A percentile compares a stretch with the other conserved stretches of the same genome.
phyloP scores from a whole-genome alignment of 1,140 invertebrate species.

The Lordiphosa stackelbergi region DNA sequence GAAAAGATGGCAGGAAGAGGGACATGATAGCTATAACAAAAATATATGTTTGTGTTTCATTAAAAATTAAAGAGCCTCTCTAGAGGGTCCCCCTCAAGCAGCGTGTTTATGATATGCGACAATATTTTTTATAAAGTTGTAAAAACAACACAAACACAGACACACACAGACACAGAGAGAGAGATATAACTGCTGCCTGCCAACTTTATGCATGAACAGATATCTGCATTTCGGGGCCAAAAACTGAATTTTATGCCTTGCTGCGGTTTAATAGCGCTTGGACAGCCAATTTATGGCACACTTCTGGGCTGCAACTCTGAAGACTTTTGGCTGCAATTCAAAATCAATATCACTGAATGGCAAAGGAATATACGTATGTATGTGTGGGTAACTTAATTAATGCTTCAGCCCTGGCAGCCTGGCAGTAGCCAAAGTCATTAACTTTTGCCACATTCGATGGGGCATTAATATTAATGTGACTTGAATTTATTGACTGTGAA shows the following conservation, averaged over 20 bases:
- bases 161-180: background rate
- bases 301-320: no score
- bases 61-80: constrained; percentile 60
- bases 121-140: constrained; percentile 57
- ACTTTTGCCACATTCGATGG: constrained; percentile 25
- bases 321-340: constrained; percentile 36
- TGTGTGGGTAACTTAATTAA: constrained; percentile 8
- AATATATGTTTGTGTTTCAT: constrained; percentile 72
- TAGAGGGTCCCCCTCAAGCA: constrained; percentile 22
- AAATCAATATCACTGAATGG: constrained; percentile 27
- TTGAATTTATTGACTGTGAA: constrained; percentile 28
- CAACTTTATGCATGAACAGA: no score
- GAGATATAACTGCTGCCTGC: background rate
- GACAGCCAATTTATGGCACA: no score
- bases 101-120: constrained; percentile 63
- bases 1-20: background rate
- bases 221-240: no score
- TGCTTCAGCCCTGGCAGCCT: background rate
- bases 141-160: constrained; percentile 20
- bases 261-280: no score
- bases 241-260: no score
- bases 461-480: constrained; percentile 45
- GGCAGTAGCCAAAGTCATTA: constrained; percentile 27
- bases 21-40: constrained; percentile 59
- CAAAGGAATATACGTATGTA: no score